These are phyloP conservation scores for Platyrinchus mystaceus DNA, from an alignment of 2,797 vertebrate genomes.

Conservation along the genomic window DNA sequence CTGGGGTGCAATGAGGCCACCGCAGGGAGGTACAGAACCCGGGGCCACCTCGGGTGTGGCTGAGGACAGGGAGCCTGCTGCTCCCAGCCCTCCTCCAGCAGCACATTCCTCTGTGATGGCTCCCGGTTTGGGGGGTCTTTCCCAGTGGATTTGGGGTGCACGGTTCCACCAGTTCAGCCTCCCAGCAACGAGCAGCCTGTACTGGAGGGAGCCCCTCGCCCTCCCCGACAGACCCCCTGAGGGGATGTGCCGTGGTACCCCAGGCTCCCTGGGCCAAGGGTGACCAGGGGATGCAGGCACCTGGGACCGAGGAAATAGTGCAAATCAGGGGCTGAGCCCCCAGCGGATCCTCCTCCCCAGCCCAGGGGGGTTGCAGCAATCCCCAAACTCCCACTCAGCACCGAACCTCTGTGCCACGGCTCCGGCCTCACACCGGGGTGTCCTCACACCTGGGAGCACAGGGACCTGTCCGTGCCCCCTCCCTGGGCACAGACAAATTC, in stretches of 20 bases:
- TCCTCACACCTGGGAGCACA: rapidly evolving
- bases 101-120: rapidly evolving
- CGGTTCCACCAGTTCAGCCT: not conserved
- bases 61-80: not conserved
- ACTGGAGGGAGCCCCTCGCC: not conserved
- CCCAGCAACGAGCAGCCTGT: rapidly evolving
- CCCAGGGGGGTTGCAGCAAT: not conserved
- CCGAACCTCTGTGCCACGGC: rapidly evolving
- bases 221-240: rapidly evolving
- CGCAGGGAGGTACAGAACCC: not conserved
- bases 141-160: rapidly evolving
- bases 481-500: not conserved
- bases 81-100: not conserved
- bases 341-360: rapidly evolving
- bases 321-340: not conserved
- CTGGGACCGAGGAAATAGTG: not conserved
- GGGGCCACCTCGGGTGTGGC: not conserved
- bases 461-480: rapidly evolving
- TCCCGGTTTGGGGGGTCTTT: not conserved
- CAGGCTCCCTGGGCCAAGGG: rapidly evolving
- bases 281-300: rapidly evolving
- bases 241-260: rapidly evolving
- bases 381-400: not conserved
- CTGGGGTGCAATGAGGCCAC: not conserved
- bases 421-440: not conserved